A percentile compares a stretch with the other conserved stretches of the same genome.
These are phyloP conservation scores for Dinoponera quadriceps DNA, from an alignment of 1,140 invertebrate species.

Conservation along the genomic window DNA sequence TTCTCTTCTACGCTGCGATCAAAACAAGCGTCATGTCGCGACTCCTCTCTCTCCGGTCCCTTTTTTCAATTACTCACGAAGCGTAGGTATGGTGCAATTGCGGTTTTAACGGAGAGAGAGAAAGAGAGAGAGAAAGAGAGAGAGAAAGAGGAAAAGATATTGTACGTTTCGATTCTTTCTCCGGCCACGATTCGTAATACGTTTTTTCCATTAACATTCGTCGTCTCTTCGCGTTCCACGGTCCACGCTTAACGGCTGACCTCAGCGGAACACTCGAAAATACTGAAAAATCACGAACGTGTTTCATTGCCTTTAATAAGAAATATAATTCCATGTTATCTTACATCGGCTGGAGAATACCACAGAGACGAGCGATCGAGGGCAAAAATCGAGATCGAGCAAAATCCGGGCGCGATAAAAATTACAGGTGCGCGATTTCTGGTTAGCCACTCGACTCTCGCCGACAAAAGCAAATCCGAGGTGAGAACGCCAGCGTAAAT, in stretches of 20 bases:
- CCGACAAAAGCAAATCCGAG: not conserved
- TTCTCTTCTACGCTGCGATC: slow-evolving; percentile 27
- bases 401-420: too few species aligned
- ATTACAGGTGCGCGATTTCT: not conserved
- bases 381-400: not conserved
- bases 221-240: not conserved
- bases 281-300: slow-evolving; percentile 8
- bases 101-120: not conserved
- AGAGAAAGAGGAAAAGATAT: too few species aligned
- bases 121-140: too few species aligned
- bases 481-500: not conserved
- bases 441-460: too few species aligned
- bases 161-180: not conserved
- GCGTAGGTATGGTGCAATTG: not conserved
- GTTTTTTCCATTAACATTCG: slow-evolving; percentile 13
- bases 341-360: too few species aligned
- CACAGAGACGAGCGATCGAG: not conserved
- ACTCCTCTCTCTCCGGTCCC: not conserved
- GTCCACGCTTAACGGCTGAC: not conserved
- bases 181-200: not conserved
- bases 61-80: slow-evolving; percentile 15
- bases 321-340: not conserved
- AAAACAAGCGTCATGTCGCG: slow-evolving; percentile 36
- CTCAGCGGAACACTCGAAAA: not conserved
- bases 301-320: slow-evolving; percentile 2